phyloP scores from a whole-genome alignment of 2,797 vertebrate species.

The Holocentrus rufus region DNA sequence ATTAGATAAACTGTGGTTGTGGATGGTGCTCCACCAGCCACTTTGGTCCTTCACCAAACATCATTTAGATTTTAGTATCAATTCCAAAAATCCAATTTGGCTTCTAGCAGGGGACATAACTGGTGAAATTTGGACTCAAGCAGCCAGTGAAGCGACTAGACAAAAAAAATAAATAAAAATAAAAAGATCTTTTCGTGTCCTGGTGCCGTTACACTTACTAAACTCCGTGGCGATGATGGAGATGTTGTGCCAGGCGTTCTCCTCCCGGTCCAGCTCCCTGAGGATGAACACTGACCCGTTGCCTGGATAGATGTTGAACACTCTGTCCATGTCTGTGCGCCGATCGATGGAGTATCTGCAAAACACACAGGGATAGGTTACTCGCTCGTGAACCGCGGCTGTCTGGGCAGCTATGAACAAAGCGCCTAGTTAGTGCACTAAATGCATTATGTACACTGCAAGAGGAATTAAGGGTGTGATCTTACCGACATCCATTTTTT shows the following conservation, averaged over 20 bases:
- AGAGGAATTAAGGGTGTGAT: neutral
- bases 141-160: no score
- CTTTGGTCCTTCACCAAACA: conserved; percentile 9
- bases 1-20: neutral
- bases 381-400: neutral
- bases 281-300: conserved; percentile 93
- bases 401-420: neutral
- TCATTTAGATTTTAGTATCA: conserved; percentile 12
- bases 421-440: neutral
- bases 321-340: conserved; percentile 94
- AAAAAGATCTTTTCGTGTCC: neutral
- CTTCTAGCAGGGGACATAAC: neutral
- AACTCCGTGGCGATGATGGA: conserved; percentile 92
- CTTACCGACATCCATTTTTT: no score
- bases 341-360: conserved; percentile 94
- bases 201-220: conserved; percentile 84
- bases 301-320: conserved; percentile 92
- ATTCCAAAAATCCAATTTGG: conserved; percentile 46
- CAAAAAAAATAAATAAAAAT: no score
- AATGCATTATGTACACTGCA: neutral
- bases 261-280: conserved; percentile 91
- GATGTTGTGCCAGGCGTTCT: conserved; percentile 94
- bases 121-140: neutral
- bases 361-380: conserved; percentile 7
- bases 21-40: neutral